Conservation (phyloP, 2,888 invertebrate genomes). For the Miltochrista miniata region DNA sequence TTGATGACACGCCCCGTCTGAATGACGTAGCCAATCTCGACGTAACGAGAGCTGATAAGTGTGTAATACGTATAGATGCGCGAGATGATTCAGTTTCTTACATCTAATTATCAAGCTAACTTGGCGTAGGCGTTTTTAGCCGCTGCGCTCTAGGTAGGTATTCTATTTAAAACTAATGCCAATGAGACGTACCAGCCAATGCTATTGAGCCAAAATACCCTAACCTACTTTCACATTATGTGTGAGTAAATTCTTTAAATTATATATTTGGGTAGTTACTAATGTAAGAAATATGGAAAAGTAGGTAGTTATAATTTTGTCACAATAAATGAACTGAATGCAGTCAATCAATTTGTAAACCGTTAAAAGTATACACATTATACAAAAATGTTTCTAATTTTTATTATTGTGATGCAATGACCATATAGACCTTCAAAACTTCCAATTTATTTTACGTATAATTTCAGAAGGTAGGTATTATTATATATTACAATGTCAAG, state of each 20-base stretch:
- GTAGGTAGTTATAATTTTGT: neutral
- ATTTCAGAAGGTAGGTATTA: neutral
- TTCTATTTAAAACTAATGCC: slow-evolving; percentile 69
- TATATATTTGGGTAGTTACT: neutral
- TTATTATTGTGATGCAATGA: no score
- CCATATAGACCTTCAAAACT: neutral
- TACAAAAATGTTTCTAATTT: no score
- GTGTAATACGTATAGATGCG: slow-evolving; percentile 1
- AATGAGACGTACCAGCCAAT: slow-evolving; percentile 72
- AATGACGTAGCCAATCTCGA: slow-evolving; percentile 23
- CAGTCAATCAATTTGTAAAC: neutral
- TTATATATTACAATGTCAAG: neutral
- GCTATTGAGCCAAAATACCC: slow-evolving; percentile 58
- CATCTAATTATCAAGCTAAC: slow-evolving; percentile 30
- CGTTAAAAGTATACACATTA: no score
- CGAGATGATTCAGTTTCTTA: slow-evolving; percentile 18
- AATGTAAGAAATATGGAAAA: neutral
- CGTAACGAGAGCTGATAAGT: slow-evolving; percentile 2
- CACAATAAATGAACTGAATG: no score
- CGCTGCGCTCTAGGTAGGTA: slow-evolving; percentile 48
- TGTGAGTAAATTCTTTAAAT: slow-evolving; percentile 2
- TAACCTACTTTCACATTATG: slow-evolving; percentile 45
- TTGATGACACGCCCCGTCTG: slow-evolving; percentile 17
- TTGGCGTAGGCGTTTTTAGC: slow-evolving; percentile 43
- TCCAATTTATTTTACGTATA: neutral